Conservation (phyloP, 53 echinoderm and acorn worm species). For the Zoroaster sp. region DNA sequence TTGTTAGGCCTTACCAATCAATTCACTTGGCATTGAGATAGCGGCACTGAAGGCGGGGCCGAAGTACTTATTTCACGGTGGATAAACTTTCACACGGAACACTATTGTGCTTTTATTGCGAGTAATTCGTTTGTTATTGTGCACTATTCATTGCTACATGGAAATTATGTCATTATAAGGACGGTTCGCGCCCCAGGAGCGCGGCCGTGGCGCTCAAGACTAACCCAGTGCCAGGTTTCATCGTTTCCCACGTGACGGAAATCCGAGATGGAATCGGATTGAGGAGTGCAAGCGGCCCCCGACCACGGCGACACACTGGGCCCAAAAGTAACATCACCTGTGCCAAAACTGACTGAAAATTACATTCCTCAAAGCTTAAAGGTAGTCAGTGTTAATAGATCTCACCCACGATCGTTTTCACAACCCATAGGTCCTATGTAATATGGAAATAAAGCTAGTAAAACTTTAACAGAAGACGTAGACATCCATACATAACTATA, state of each 20-base stretch:
- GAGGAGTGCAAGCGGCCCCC: conserved; percentile 21
- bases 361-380: conserved; percentile 17
- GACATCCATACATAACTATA: too few relatives aligned
- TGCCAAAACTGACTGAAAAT: conserved; percentile 39
- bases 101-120: conserved; percentile 15
- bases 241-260: neutral
- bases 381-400: neutral
- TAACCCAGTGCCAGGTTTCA: neutral
- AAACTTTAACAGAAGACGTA: too few relatives aligned
- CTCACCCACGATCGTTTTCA: too few relatives aligned
- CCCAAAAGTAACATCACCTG: conserved; percentile 45
- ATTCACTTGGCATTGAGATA: neutral
- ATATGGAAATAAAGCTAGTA: too few relatives aligned
- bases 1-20: neutral
- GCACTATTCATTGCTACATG: conserved; percentile 36
- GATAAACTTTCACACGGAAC: neutral
- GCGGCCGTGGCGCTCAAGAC: neutral
- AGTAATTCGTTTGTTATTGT: conserved; percentile 45
- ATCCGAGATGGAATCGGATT: conserved; percentile 25
- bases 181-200: neutral
- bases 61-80: conserved; percentile 40
- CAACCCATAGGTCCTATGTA: too few relatives aligned
- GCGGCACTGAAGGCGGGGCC: conserved; percentile 19
- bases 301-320: conserved; percentile 39
- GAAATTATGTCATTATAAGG: conserved; percentile 49